Conservation (phyloP, 1,140 invertebrate species). For the Hycleus phaleratus region DNA sequence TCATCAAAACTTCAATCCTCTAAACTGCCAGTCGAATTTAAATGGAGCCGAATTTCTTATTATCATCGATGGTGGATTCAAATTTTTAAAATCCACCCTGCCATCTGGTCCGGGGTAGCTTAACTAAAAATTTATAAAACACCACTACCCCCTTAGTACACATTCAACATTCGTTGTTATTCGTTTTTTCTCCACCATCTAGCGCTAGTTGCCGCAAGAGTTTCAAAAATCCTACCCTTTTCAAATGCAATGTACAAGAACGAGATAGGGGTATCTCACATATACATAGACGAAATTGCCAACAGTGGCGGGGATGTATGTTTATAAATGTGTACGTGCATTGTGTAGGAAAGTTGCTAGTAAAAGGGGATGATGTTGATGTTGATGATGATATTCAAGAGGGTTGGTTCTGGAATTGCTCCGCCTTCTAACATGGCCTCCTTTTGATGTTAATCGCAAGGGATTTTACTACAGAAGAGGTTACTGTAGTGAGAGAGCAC, state of each 20-base stretch:
- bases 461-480: constrained; percentile 25
- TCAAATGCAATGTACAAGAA: background rate
- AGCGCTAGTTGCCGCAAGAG: constrained; percentile 31
- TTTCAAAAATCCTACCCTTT: constrained; percentile 22
- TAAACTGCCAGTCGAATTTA: too few relatives aligned
- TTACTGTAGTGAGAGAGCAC: constrained; percentile 3
- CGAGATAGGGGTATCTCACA: too few relatives aligned
- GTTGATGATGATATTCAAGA: too few relatives aligned
- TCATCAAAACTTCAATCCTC: too few relatives aligned
- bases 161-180: background rate
- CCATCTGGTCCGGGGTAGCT: constrained; percentile 26
- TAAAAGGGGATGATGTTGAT: too few relatives aligned
- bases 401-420: constrained; percentile 16
- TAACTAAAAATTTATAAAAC: constrained; percentile 25
- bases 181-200: constrained; percentile 31
- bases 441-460: constrained; percentile 34
- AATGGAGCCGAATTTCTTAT: too few relatives aligned
- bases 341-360: too few relatives aligned
- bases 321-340: too few relatives aligned
- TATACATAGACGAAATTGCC: too few relatives aligned
- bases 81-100: constrained; percentile 4
- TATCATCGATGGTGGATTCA: too few relatives aligned
- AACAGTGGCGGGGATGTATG: too few relatives aligned
- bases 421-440: constrained; percentile 38
- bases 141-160: background rate